A percentile compares a stretch with the other conserved stretches of the same genome.
Evolutionary conservation across 2,888 invertebrate genomes (phyloP).

Genomic region (Vesta saturnalis): DNA sequence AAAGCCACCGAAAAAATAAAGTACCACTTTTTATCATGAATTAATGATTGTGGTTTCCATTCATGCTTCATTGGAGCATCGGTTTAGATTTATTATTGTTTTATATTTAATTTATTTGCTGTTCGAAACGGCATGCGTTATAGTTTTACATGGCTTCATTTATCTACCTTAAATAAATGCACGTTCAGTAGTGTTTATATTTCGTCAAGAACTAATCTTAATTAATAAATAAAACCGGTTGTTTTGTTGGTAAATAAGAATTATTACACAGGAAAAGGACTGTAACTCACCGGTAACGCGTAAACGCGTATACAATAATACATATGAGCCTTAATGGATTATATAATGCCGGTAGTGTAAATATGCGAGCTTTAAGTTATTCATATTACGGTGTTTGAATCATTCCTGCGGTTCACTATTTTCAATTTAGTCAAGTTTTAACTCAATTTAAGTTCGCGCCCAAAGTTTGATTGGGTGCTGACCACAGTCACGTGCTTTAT

Average conservation of each 20-base stretch:
- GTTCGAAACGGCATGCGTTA: slow-evolving; percentile 34
- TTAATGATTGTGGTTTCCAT: slow-evolving; percentile 59
- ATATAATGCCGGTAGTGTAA: not conserved
- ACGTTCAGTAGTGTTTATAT: not conserved
- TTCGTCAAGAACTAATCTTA: not conserved
- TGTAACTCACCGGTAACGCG: too few relatives aligned
- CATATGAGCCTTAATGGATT: not conserved
- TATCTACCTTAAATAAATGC: slow-evolving; percentile 6
- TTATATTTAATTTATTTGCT: slow-evolving; percentile 49
- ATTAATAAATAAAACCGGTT: not conserved
- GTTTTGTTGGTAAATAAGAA: too few relatives aligned
- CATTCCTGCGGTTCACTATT: slow-evolving; percentile 20
- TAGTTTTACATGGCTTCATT: slow-evolving; percentile 33
- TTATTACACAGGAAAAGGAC: too few relatives aligned
- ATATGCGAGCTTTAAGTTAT: not conserved
- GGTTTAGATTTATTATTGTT: slow-evolving; percentile 52
- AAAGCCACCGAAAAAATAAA: slow-evolving; percentile 53
- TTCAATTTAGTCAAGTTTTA: slow-evolving; percentile 27
- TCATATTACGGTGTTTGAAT: slow-evolving; percentile 21
- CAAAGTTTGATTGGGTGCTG: slow-evolving; percentile 60
- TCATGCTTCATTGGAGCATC: slow-evolving; percentile 58
- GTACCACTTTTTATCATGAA: slow-evolving; percentile 54
- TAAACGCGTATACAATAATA: not conserved
- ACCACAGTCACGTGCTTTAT: slow-evolving; percentile 52
- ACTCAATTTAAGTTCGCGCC: slow-evolving; percentile 58